Evolutionary conservation across 2,888 invertebrate genomes (phyloP), one percentile per base, ranked within the genome.

Genomic region (Patella caerulea): DNA sequence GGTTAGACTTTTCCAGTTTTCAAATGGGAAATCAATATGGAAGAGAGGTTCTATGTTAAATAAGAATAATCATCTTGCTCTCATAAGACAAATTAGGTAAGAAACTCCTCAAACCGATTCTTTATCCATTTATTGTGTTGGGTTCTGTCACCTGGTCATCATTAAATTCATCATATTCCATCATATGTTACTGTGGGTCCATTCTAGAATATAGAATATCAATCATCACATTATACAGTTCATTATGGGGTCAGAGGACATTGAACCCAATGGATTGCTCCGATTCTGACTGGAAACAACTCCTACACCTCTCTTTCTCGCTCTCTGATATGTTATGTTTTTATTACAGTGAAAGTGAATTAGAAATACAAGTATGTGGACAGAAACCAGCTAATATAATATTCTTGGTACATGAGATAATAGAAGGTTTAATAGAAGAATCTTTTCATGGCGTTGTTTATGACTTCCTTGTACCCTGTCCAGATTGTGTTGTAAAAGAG

Each of bases 361-460:
- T 91, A 52, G 81, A 86, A 52, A 88, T 91, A 17, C 85, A 86
- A 65, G 91, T 89, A 24, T 88, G 89, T 78, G 91, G 91, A 3
- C 88, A 89, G 2, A 79, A 89, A 34, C 91, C 91, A 29, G 90
- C 91, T 81, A 91, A 91, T 83, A 86, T 91, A 55, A 78, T 91
- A n/a, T 91, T 91, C 81, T 80, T 91, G 71, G 88, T 91, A n/a
- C 90, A 91, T 81, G 91, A 91, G 80, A 90, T 91, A 34, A 87
- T 91, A 78, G 91, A 91, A 81, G 86, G 87, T 52, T 83, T 91
- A 55, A 90, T 91, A 29, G 83, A 86, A 74, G 91, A 91, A 76
- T 90, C 90, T 5, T 91, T 91, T 82, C 87, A 90, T 80, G 91
- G 91, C 3, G 91, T 91, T 1, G 82, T 82, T 2, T 91, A 91